Percentiles rank a stretch among this genome's conserved stretches.
phyloP scores from a whole-genome alignment of 2,797 vertebrate genomes.

The Sphaeramia orbicularis region DNA sequence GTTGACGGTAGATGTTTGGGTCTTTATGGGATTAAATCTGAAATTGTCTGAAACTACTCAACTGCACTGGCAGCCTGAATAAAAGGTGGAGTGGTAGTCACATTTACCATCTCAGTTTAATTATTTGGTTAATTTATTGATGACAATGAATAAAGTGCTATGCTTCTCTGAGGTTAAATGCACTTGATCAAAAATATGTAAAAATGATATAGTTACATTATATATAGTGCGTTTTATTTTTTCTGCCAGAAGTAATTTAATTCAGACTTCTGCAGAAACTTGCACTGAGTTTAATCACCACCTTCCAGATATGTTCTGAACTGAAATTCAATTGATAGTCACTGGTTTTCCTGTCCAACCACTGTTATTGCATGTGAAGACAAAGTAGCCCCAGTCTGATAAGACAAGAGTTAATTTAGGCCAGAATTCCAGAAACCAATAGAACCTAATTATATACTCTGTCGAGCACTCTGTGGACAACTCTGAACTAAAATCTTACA shows the following conservation, averaged over 20 bases:
- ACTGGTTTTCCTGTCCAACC: not conserved
- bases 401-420: not conserved
- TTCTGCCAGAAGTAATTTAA: not conserved
- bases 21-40: too few species aligned
- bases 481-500: conserved; percentile 10
- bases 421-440: conserved; percentile 19
- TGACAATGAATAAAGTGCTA: not conserved
- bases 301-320: not conserved
- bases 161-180: not conserved
- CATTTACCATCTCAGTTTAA: not conserved
- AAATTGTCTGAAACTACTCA: too few species aligned
- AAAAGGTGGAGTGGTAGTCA: not conserved
- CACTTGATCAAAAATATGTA: not conserved
- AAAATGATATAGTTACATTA: not conserved
- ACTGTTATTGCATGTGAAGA: conserved; percentile 1
- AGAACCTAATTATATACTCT: conserved; percentile 27
- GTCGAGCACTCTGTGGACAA: conserved; percentile 28
- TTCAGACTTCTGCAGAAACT: not conserved
- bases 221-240: not conserved
- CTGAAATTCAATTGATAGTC: not conserved
- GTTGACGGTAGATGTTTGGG: too few species aligned
- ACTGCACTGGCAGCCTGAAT: conserved; percentile 8
- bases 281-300: not conserved
- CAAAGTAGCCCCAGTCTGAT: conserved; percentile 9
- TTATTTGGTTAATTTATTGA: not conserved